Conservation (phyloP, 2,113 vertebrate species). For the Macquaria ambigua region DNA sequence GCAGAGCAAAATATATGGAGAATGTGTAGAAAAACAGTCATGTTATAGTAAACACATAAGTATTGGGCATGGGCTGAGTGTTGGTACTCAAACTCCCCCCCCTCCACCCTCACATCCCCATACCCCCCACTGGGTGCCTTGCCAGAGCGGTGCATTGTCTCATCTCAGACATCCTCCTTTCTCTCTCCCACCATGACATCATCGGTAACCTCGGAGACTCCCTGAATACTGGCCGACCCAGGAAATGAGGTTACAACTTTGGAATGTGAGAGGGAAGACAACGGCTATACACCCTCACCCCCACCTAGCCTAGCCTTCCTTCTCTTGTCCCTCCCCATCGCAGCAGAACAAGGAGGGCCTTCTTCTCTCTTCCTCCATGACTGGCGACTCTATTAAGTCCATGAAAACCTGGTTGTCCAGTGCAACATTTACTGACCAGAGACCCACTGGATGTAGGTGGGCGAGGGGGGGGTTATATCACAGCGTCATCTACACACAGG, state of each 20-base stretch:
- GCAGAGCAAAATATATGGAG: not conserved
- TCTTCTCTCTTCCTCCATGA: conserved; percentile 66
- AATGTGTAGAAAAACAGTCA: not conserved
- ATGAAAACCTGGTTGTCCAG: conserved; percentile 51
- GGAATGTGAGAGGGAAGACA: conserved; percentile 78
- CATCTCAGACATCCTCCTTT: conserved; percentile 60
- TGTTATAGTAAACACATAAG: not conserved
- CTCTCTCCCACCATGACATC: conserved; percentile 78
- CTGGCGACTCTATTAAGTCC: conserved; percentile 57
- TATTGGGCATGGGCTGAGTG: not conserved
- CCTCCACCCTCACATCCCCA: not conserved
- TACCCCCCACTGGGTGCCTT: not conserved
- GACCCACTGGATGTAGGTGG: not conserved
- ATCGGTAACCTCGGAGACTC: conserved; percentile 78
- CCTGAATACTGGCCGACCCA: conserved; percentile 74
- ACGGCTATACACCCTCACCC: conserved; percentile 22
- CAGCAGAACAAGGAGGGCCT: conserved; percentile 67
- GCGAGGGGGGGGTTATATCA: not conserved
- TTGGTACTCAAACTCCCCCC: not conserved
- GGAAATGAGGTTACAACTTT: conserved; percentile 81
- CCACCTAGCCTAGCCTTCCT: conserved; percentile 4
- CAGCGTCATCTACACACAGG: conserved; percentile 12
- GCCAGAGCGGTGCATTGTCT: conserved; percentile 57
- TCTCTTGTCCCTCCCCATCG: not conserved
- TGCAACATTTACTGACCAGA: conserved; percentile 30